Evolutionary conservation across 2,888 invertebrate species (phyloP).

Genomic region (Drymonia ruficornis): DNA sequence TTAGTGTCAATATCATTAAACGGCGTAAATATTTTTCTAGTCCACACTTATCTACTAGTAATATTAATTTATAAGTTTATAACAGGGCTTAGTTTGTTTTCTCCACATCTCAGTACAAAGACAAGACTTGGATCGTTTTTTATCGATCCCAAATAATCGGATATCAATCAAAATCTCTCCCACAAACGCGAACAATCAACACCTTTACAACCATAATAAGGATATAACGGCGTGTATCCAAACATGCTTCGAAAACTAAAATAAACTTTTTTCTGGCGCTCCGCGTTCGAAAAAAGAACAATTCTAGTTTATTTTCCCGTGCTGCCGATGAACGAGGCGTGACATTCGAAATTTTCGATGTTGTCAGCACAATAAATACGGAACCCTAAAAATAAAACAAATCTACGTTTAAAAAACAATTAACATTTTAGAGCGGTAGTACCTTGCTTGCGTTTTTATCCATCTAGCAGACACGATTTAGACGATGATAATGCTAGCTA

Average conservation of each 20-base stretch:
- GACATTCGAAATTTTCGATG: slow-evolving; percentile 79
- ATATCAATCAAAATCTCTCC: background rate
- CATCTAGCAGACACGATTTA: too few relatives aligned
- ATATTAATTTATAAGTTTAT: too few relatives aligned
- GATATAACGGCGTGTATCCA: slow-evolving; percentile 70
- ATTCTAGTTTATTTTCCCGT: slow-evolving; percentile 73
- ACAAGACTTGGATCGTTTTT: background rate
- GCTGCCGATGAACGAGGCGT: slow-evolving; percentile 80
- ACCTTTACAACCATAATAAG: slow-evolving; percentile 37
- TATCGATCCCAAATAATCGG: background rate
- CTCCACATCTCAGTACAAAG: background rate
- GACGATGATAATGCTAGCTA: too few relatives aligned
- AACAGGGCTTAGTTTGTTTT: background rate
- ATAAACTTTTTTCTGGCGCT: slow-evolving; percentile 70
- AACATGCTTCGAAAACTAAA: slow-evolving; percentile 65
- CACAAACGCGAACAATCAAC: slow-evolving; percentile 3
- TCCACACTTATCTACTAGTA: too few relatives aligned
- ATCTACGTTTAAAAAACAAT: background rate
- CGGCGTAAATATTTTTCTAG: too few relatives aligned
- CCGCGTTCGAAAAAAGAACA: slow-evolving; percentile 57
- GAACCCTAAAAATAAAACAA: background rate
- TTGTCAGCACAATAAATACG: slow-evolving; percentile 44
- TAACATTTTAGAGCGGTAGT: too few relatives aligned
- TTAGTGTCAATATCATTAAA: too few relatives aligned
- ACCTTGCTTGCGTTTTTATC: too few relatives aligned